Evolutionary conservation across 2,113 vertebrate species (phyloP).

Genomic region (Brienomyrus longianalis): DNA sequence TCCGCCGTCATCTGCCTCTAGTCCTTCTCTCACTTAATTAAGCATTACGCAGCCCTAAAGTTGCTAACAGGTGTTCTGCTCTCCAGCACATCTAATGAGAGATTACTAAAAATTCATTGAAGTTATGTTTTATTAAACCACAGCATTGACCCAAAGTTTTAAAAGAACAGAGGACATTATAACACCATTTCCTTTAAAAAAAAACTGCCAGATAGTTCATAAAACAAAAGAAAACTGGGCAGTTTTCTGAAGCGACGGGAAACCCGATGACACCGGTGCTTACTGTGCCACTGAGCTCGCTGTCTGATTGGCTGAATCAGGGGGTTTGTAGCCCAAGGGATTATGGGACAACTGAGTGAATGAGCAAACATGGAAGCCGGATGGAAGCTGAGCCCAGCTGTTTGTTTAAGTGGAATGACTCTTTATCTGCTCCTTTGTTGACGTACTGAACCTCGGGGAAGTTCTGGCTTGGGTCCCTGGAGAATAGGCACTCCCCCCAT

Average conservation of each 20-base stretch:
- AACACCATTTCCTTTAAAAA: not conserved
- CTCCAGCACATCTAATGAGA: not conserved
- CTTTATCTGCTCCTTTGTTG: not conserved
- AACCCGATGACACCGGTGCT: not conserved
- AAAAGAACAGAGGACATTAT: not conserved
- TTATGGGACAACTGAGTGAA: not conserved
- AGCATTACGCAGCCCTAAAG: not conserved
- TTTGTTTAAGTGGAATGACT: not conserved
- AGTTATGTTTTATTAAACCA: not conserved
- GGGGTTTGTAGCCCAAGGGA: not conserved
- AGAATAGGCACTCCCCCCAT: not conserved
- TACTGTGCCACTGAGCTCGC: not conserved
- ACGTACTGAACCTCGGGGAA: not conserved
- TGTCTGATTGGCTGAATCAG: not conserved
- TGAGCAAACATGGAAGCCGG: not conserved
- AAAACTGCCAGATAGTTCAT: not conserved
- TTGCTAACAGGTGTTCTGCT: not conserved
- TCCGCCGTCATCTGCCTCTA: not conserved
- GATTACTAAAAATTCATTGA: not conserved
- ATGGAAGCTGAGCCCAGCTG: not conserved
- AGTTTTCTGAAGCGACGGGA: not conserved
- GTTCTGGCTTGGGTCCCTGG: not conserved
- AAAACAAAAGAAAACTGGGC: not conserved
- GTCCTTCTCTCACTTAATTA: not conserved
- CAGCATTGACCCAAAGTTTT: not conserved